Percentiles rank a stretch among this genome's conserved stretches.
phyloP scores from a whole-genome alignment of 2,888 invertebrate species.

The Plebejus argus region DNA sequence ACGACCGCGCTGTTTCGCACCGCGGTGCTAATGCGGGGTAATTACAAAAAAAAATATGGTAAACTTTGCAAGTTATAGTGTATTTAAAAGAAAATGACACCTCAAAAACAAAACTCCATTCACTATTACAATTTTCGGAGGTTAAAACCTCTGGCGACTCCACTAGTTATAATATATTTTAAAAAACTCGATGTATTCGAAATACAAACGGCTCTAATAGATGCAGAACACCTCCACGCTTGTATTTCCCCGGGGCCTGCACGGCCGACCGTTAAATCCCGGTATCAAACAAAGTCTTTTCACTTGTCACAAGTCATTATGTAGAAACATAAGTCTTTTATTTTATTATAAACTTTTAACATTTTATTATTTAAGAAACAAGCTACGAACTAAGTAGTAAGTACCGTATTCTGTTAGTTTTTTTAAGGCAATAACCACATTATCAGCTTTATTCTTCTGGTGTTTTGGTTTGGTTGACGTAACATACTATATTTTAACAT shows the following conservation, averaged over 20 bases:
- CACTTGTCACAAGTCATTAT: constrained; percentile 23
- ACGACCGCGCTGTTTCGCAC: no score
- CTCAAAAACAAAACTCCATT: no score
- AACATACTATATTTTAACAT: not conserved
- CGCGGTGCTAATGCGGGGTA: no score
- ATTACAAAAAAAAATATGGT: no score
- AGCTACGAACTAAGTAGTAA: not conserved
- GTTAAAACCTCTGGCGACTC: no score
- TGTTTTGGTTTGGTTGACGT: not conserved
- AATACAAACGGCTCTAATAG: not conserved
- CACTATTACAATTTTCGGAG: no score
- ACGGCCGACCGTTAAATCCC: constrained; percentile 24
- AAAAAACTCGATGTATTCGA: constrained; percentile 32
- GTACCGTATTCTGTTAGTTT: not conserved
- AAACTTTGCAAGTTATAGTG: no score
- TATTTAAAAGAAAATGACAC: no score
- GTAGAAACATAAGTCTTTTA: not conserved
- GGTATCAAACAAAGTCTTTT: constrained; percentile 27
- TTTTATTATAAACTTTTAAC: not conserved
- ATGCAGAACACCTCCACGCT: constrained; percentile 33
- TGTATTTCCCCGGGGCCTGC: constrained; percentile 33
- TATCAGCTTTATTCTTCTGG: not conserved
- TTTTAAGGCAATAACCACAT: not conserved
- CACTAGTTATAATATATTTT: no score
- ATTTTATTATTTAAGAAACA: not conserved